phyloP scores from a whole-genome alignment of 2,113 vertebrate genomes.

The Malurus elegans region DNA sequence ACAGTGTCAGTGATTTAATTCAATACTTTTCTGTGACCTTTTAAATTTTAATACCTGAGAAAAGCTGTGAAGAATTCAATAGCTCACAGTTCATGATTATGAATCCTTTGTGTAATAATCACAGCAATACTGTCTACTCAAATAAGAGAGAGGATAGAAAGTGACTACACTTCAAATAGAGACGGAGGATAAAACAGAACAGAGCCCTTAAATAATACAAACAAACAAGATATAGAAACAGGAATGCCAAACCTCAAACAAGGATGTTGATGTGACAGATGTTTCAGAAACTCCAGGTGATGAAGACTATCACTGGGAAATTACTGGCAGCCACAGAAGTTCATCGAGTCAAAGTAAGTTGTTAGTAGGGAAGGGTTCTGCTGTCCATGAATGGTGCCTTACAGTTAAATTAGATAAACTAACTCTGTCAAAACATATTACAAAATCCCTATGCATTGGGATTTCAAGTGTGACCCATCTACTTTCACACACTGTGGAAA shows the following conservation, averaged over 20 bases:
- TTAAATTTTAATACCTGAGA: not conserved
- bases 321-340: not conserved
- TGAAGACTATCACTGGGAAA: not conserved
- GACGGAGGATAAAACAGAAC: not conserved
- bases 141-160: not conserved
- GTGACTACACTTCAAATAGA: not conserved
- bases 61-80: not conserved
- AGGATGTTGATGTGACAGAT: not conserved
- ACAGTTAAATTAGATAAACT: not conserved
- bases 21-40: not conserved
- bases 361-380: not conserved
- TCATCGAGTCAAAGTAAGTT: not conserved
- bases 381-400: not conserved
- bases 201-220: not conserved
- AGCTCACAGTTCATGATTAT: not conserved
- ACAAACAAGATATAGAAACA: not conserved
- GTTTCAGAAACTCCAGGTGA: not conserved
- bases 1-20: not conserved
- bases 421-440: not conserved
- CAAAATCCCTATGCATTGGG: not conserved
- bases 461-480: not conserved
- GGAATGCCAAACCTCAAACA: not conserved
- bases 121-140: not conserved
- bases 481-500: not conserved
- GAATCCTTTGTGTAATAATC: not conserved